Evolutionary conservation across 2,888 invertebrate genomes (phyloP).

Genomic region (Polymixis flavicincta): DNA sequence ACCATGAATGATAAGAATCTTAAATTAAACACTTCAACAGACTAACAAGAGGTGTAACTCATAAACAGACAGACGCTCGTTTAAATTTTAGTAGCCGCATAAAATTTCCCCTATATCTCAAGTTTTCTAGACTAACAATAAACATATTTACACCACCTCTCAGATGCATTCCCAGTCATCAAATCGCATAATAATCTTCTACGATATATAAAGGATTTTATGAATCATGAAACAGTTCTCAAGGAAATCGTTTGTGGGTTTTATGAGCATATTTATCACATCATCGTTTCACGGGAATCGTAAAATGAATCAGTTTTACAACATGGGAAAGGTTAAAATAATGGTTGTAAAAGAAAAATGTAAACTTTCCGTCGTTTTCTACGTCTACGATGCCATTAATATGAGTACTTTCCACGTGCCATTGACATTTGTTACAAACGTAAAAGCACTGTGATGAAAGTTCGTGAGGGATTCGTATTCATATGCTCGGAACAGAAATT

Average conservation of each 20-base stretch:
- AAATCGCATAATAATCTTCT: conserved; percentile 67
- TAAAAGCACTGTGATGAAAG: not conserved
- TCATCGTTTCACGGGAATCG: conserved; percentile 75
- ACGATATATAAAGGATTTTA: conserved; percentile 74
- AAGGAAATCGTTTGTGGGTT: conserved; percentile 72
- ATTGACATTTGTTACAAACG: conserved; percentile 5
- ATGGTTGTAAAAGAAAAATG: conserved; percentile 54
- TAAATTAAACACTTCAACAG: conserved; percentile 11
- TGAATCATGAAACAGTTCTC: conserved; percentile 76
- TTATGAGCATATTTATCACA: conserved; percentile 76
- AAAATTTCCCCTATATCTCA: conserved; percentile 41
- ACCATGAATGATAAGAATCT: conserved; percentile 11
- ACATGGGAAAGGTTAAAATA: conserved; percentile 56
- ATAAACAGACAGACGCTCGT: conserved; percentile 5
- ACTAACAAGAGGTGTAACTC: conserved; percentile 23
- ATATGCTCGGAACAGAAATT: conserved; percentile 10
- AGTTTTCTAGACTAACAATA: conserved; percentile 46
- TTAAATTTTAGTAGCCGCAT: conserved; percentile 31
- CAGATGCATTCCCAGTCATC: conserved; percentile 61
- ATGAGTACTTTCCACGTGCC: conserved; percentile 12
- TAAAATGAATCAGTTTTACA: conserved; percentile 75
- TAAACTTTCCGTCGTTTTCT: conserved; percentile 36
- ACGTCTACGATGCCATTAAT: conserved; percentile 17
- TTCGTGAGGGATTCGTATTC: conserved; percentile 22
- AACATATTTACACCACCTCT: conserved; percentile 48